These are phyloP conservation scores for Halyomorpha halys DNA, from an alignment of 1,140 invertebrate genomes.

Conservation along the genomic window DNA sequence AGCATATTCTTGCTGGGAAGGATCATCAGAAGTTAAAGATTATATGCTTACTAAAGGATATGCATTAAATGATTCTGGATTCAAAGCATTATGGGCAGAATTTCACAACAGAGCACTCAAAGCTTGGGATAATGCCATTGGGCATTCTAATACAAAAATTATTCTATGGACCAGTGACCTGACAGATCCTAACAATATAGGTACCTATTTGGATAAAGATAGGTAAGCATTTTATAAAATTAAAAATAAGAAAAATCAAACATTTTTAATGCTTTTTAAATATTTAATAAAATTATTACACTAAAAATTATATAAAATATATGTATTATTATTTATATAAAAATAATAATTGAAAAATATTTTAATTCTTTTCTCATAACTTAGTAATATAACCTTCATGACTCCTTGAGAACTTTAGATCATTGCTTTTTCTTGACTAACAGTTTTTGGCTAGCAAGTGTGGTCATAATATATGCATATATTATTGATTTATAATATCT, in stretches of 20 bases:
- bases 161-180: conserved; percentile 67
- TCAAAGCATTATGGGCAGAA: conserved; percentile 54
- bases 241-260: not conserved
- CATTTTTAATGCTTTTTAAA: too few species aligned
- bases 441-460: too few species aligned
- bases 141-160: conserved; percentile 36
- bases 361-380: too few species aligned
- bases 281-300: too few species aligned
- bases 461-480: too few species aligned
- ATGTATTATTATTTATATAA: conserved; percentile 25
- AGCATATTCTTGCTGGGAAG: conserved; percentile 55
- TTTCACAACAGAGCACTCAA: conserved; percentile 44
- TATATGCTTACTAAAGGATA: conserved; percentile 48
- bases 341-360: too few species aligned
- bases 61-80: conserved; percentile 45
- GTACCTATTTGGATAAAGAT: conserved; percentile 52
- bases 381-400: too few species aligned
- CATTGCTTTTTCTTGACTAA: too few species aligned
- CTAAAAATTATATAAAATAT: too few species aligned
- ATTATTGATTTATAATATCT: too few species aligned
- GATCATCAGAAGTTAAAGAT: conserved; percentile 51
- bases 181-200: conserved; percentile 50
- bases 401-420: too few species aligned
- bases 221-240: conserved; percentile 36
- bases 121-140: conserved; percentile 37